A percentile compares a stretch with the other conserved stretches of the same genome.
These are phyloP conservation scores for Scaptomyza parva DNA, from an alignment of 2,888 invertebrate species.

Conservation along the genomic window DNA sequence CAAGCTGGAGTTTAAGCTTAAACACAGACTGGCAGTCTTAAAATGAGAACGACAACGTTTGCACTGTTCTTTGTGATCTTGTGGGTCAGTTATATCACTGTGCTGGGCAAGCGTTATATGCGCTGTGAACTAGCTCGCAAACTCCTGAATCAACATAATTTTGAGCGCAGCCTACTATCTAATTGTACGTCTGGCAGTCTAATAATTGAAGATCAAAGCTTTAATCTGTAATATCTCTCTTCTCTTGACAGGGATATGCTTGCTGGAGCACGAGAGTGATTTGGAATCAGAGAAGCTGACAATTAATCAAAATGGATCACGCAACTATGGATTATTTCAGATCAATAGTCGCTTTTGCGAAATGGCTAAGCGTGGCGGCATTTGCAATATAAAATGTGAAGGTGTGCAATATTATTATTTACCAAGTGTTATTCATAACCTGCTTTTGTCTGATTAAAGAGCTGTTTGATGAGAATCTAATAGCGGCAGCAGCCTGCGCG, in stretches of 20 bases:
- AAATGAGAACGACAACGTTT: slow-evolving; percentile 52
- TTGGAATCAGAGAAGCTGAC: slow-evolving; percentile 87
- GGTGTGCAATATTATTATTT: slow-evolving; percentile 83
- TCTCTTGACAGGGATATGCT: slow-evolving; percentile 76
- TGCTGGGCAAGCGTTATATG: slow-evolving; percentile 63
- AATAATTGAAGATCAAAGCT: neutral
- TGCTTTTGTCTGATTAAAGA: slow-evolving; percentile 84
- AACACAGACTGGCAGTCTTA: slow-evolving; percentile 49
- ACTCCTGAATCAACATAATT: slow-evolving; percentile 72
- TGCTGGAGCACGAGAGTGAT: slow-evolving; percentile 87
- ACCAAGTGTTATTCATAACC: neutral
- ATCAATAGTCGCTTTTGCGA: slow-evolving; percentile 90
- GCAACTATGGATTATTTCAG: slow-evolving; percentile 88
- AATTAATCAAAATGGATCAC: slow-evolving; percentile 87
- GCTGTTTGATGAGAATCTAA: slow-evolving; percentile 88
- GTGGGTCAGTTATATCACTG: slow-evolving; percentile 31
- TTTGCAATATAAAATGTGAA: slow-evolving; percentile 90
- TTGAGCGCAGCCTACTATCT: slow-evolving; percentile 79
- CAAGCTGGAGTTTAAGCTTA: slow-evolving; percentile 29
- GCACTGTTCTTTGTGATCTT: slow-evolving; percentile 35
- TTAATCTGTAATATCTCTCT: neutral
- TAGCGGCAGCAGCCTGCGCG: slow-evolving; percentile 88
- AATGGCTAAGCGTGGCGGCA: slow-evolving; percentile 85
- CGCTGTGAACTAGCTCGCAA: slow-evolving; percentile 80
- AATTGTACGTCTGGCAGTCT: slow-evolving; percentile 71